A percentile compares a stretch with the other conserved stretches of the same genome.
These are phyloP conservation scores for Rattus norvegicus DNA, from an alignment of 2,113 vertebrate species.

Conservation along the genomic window DNA sequence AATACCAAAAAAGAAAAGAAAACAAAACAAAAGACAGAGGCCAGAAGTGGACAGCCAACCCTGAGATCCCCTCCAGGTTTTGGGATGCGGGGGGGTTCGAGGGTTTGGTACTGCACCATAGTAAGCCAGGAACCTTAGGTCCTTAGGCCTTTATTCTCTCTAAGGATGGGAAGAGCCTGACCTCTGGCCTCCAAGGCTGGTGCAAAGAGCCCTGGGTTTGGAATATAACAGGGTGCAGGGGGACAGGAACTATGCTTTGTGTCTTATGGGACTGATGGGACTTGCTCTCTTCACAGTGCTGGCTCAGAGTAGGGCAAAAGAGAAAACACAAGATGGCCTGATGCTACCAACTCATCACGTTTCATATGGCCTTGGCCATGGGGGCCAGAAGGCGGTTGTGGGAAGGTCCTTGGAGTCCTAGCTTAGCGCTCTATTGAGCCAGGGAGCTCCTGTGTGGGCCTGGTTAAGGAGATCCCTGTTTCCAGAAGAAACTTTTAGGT, in stretches of 20 bases:
- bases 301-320: neutral
- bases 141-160: neutral
- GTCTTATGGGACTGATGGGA: neutral
- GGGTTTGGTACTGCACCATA: constrained; percentile 40
- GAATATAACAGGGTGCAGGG: neutral
- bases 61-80: neutral
- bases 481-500: neutral
- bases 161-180: neutral
- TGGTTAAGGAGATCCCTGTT: neutral
- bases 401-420: neutral
- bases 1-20: neutral
- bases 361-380: neutral
- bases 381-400: neutral
- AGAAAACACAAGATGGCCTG: neutral
- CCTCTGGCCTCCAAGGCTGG: neutral
- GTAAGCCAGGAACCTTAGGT: neutral
- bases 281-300: neutral
- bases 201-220: neutral
- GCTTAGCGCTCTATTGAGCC: neutral
- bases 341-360: neutral
- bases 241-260: neutral
- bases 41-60: constrained; percentile 38
- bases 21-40: neutral
- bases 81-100: constrained; percentile 39
- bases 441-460: neutral